phyloP scores from a whole-genome alignment of 2,113 vertebrate species.

The Papio anubis region DNA sequence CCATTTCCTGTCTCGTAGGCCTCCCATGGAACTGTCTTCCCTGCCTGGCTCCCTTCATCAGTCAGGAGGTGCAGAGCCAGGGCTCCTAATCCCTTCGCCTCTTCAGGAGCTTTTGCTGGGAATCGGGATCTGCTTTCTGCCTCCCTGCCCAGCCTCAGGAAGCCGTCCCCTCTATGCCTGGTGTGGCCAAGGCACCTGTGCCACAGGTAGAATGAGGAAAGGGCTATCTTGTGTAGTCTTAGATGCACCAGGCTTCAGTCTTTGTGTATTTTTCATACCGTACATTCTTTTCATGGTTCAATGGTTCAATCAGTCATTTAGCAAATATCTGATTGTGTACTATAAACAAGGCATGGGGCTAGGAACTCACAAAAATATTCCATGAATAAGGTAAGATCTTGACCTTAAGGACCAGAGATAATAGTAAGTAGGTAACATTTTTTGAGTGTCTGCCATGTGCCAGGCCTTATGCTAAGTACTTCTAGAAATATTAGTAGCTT shows the following conservation, averaged over 20 bases:
- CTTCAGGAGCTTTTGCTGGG: background rate
- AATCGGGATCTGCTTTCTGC: background rate
- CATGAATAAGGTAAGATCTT: background rate
- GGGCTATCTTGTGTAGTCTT: background rate
- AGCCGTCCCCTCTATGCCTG: rapidly evolving
- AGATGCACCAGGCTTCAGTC: background rate
- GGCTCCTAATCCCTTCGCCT: background rate
- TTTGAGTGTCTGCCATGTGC: background rate
- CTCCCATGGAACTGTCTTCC: background rate
- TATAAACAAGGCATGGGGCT: background rate
- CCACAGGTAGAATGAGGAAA: background rate
- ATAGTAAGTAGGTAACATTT: background rate
- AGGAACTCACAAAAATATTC: background rate
- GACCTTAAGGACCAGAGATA: background rate
- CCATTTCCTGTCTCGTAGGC: background rate
- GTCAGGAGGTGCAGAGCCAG: background rate
- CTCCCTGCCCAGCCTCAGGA: background rate
- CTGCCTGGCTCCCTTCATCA: background rate
- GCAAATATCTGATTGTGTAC: background rate
- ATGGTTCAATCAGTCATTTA: background rate
- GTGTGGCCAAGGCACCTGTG: background rate
- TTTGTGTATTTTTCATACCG: background rate
- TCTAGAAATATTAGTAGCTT: background rate
- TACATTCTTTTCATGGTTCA: background rate
- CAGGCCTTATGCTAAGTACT: background rate